phyloP scores from a whole-genome alignment of 2,888 invertebrate species.

The Hedya salicella region DNA sequence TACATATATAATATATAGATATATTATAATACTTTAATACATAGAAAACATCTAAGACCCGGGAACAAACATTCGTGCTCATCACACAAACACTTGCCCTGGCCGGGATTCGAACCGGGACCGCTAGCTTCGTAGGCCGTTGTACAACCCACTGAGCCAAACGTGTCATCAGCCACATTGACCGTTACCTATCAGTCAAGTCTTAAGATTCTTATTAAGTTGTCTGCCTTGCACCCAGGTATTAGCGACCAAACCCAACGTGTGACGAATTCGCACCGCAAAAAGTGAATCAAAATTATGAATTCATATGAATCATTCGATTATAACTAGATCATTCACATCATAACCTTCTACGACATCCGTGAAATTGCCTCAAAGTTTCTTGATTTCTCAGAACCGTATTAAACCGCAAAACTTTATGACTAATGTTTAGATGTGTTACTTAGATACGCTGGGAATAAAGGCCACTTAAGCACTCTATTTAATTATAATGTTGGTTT shows the following conservation, averaged over 20 bases:
- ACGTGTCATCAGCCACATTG: no score
- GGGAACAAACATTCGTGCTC: no score
- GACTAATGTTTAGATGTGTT: slow-evolving; percentile 60
- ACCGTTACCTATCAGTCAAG: no score
- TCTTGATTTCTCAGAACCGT: slow-evolving; percentile 50
- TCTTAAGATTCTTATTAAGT: no score
- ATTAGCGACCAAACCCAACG: background rate
- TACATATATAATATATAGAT: no score
- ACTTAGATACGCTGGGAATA: slow-evolving; percentile 60
- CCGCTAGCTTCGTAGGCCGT: no score
- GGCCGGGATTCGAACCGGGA: no score
- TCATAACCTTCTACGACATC: slow-evolving; percentile 47
- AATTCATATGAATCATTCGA: slow-evolving; percentile 43
- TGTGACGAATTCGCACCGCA: slow-evolving; percentile 34
- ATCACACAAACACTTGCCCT: no score
- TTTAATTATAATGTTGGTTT: slow-evolving; percentile 42
- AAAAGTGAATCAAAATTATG: slow-evolving; percentile 32
- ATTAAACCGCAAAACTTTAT: slow-evolving; percentile 53
- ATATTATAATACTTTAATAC: no score
- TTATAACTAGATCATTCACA: slow-evolving; percentile 47
- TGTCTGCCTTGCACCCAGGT: no score
- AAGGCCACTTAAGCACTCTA: slow-evolving; percentile 50
- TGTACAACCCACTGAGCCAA: no score
- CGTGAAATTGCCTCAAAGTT: slow-evolving; percentile 48
- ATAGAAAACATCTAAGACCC: no score